Base-by-base conservation (phyloP, 2,113 vertebrate species). In the Felis chaus region DNA sequence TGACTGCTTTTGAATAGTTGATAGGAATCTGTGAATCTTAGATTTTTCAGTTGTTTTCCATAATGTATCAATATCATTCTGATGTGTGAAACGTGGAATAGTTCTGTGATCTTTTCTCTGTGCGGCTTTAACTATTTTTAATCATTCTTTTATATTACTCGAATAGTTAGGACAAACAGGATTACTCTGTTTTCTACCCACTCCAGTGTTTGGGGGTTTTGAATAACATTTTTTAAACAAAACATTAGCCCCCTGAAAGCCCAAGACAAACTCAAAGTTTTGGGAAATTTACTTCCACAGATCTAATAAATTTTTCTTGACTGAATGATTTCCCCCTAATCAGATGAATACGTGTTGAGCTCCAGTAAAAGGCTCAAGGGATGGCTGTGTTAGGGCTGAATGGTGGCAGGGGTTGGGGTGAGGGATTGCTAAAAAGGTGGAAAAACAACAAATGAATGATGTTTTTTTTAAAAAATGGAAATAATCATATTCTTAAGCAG, bases 121-220 rank as follows among this genome's bases (percentile, higher is more conserved):
- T 96, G 68, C 19, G 31, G 27, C 94, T 98, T 93, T 93, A 93
- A 1, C 36, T 93, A 13, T 27, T 66, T 97, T 97, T 98, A 53
- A 27, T 65, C 74, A 27, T 89, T 73, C 48, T 21, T 94, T 79
- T 78, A 31, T 45, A 21, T 86, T 78, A 3, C 23, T 84, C 92
- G 63, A 97, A 92, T 81, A 92, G 29, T 78, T 90, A 33, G 95
- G 89, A 92, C 39, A 87, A 89, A 55, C 33, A 45, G 71, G 50
- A 90, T 68, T 89, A 55, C 36, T 68, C 23, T 93, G 7, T 90
- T 91, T 96, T 86, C 50, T 79, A 61, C 29, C 33, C 14, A 76
- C 14, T 92, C 4, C 15, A 93, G 39, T 41, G 57, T 91, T 81
- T 94, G 9, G 12, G 14, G 13, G 39, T 89, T 92, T 96, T 88